Percentiles rank a stretch among this genome's conserved stretches.
phyloP scores from a whole-genome alignment of 2,113 vertebrate genomes.

The Ceuthmochares aereus region DNA sequence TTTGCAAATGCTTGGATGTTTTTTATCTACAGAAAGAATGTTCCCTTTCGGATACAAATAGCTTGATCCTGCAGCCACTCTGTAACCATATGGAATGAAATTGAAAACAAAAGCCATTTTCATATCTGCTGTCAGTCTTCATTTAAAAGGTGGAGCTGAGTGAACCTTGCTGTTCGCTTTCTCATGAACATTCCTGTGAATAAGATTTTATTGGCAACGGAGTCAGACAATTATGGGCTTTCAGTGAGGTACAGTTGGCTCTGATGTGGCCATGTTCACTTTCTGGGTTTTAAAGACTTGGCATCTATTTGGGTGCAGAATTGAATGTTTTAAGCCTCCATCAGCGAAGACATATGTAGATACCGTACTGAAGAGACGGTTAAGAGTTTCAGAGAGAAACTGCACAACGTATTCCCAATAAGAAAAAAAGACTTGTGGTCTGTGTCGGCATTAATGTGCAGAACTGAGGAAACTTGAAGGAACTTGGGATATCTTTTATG shows the following conservation, averaged over 20 bases:
- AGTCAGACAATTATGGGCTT: background rate
- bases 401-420: background rate
- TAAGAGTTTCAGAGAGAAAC: background rate
- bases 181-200: background rate
- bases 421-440: background rate
- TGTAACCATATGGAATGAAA: slow-evolving; percentile 39
- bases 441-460: background rate
- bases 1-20: slow-evolving; percentile 29
- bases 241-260: background rate
- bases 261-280: background rate
- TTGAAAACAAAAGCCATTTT: slow-evolving; percentile 57
- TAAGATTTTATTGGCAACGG: background rate
- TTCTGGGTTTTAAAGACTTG: background rate
- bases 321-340: background rate
- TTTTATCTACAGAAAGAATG: slow-evolving; percentile 27
- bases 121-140: slow-evolving; percentile 30
- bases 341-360: background rate
- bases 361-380: background rate
- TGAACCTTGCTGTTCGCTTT: slow-evolving; percentile 17
- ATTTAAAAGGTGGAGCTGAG: slow-evolving; percentile 40
- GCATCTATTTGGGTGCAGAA: background rate
- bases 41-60: slow-evolving; percentile 26
- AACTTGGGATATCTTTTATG: background rate
- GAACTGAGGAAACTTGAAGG: background rate
- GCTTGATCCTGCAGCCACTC: slow-evolving; percentile 18